phyloP scores from a whole-genome alignment of 2,888 invertebrate genomes.

The Ecdyonurus torrentis region DNA sequence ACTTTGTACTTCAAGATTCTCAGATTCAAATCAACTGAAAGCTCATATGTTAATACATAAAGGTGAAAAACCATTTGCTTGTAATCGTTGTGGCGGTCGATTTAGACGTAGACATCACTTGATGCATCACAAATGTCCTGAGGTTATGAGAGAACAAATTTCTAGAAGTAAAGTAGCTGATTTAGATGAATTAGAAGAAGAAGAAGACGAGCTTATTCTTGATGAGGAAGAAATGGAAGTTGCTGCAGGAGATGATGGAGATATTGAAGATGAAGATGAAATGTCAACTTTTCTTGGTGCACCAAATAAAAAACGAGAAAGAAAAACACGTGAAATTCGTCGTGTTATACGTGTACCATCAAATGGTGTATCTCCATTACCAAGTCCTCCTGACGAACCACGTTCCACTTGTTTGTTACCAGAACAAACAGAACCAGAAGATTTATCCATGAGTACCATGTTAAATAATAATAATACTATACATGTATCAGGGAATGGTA shows the following conservation, averaged over 20 bases:
- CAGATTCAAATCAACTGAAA: conserved; percentile 82
- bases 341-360: conserved; percentile 29
- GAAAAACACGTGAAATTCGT: conserved; percentile 34
- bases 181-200: conserved; percentile 4
- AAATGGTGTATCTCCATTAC: background rate
- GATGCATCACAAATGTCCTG: conserved; percentile 64
- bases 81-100: conserved; percentile 57
- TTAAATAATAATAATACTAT: background rate
- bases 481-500: background rate
- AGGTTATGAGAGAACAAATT: background rate
- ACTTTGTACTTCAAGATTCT: conserved; percentile 69
- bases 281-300: background rate
- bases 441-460: conserved; percentile 46
- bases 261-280: conserved; percentile 13
- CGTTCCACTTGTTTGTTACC: conserved; percentile 29
- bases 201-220: conserved; percentile 18
- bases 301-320: conserved; percentile 18
- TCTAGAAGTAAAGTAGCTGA: background rate
- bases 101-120: conserved; percentile 77
- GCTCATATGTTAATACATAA: conserved; percentile 79
- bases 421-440: conserved; percentile 84
- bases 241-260: conserved; percentile 15
- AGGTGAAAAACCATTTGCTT: conserved; percentile 77
- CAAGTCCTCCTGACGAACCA: conserved; percentile 4
- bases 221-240: conserved; percentile 23